phyloP scores from a whole-genome alignment of 2,888 invertebrate genomes.

The Athetis lepigone region DNA sequence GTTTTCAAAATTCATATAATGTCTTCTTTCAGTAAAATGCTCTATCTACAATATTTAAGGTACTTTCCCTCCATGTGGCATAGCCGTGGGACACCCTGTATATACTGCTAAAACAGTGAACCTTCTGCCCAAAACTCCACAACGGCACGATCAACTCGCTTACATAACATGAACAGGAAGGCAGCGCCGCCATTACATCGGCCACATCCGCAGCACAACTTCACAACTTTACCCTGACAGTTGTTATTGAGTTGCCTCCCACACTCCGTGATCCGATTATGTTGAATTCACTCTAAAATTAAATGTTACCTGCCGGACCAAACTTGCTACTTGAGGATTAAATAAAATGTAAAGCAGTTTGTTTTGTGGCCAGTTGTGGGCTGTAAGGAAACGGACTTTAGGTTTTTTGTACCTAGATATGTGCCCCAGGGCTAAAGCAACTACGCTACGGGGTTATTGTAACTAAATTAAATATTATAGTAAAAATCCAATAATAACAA shows the following conservation, averaged over 20 bases:
- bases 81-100: no score
- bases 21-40: no score
- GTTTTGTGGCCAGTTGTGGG: background rate
- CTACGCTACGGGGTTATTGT: no score
- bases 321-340: conserved; percentile 31
- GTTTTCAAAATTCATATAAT: no score
- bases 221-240: conserved; percentile 60
- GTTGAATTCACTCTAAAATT: conserved; percentile 60
- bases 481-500: no score
- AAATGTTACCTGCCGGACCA: conserved; percentile 42
- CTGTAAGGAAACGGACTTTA: background rate
- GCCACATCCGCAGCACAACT: conserved; percentile 66
- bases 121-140: conserved; percentile 10
- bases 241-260: conserved; percentile 62
- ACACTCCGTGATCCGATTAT: conserved; percentile 59
- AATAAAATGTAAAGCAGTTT: conserved; percentile 12
- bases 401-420: no score
- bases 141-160: conserved; percentile 13
- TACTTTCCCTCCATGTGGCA: no score
- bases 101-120: background rate
- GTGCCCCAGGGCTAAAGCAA: no score
- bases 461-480: no score
- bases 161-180: conserved; percentile 54
- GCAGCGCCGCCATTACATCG: conserved; percentile 62
- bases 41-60: no score